Evolutionary conservation across 2,888 invertebrate genomes (phyloP), one percentile per base, ranked within the genome.

Genomic region (Eristalinus sepulchralis): DNA sequence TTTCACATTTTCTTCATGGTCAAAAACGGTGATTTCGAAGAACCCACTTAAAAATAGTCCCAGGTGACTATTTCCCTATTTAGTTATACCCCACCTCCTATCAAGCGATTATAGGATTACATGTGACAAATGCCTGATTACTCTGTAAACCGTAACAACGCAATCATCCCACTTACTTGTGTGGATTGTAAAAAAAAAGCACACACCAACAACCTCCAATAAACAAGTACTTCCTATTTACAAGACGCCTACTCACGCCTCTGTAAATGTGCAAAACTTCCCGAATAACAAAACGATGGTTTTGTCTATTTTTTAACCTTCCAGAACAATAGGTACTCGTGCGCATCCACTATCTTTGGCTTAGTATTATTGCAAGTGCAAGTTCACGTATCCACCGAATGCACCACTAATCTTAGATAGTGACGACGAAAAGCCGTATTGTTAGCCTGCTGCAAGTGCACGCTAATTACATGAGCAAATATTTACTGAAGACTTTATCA

Each of bases 241-340:
- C 36, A 8, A 39, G 67, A 57, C 73, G 33, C 78, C 77, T 77
- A 8, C 53, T 22, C 3, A 47, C 6, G 27, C 27, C 5, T 3
- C 1, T 13, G 2, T 39, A 17, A 47, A 47, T 39, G 34, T 34
- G 39, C 39, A 39, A n/a, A 39, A 3, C 8, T 47, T 47, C 17
- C 5, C 47, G 17, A 17, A 47, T 17, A 8, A 47, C n/a, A 47
- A 6, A 1, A 47, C 17, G 17, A 17, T 47, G 17, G n/a, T 17
- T 47, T n/a, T 47, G 47, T 47, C 47, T 47, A 17, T 47, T 47
- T 47, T 47, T 88, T 79, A 70, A 84, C 80, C 68, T 84, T 88
- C 57, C 20, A 27, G 27, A 27, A 27, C 27, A 63, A 63, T 70
- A 8, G 17, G 72, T 66, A 73, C 84, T 84, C 84, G 84, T 47